Percentiles rank a stretch among this genome's conserved stretches.
Evolutionary conservation across 2,797 vertebrate species (phyloP).

Genomic region (Darevskia nairensis): DNA sequence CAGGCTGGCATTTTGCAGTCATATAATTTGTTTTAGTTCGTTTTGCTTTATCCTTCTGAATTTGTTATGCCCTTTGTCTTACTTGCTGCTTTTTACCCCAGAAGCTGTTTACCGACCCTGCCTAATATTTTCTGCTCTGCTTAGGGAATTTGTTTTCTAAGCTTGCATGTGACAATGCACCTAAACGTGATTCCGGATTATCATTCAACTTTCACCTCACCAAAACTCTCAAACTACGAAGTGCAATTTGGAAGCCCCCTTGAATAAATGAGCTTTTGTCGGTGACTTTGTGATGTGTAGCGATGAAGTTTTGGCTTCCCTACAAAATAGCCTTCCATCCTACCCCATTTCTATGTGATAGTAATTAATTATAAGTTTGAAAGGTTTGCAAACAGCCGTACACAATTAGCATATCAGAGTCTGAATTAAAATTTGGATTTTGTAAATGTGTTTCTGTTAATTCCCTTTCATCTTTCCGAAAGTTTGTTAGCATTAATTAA

Average conservation of each 20-base stretch:
- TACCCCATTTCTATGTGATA: constrained; percentile 26
- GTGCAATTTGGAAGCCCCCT: not conserved
- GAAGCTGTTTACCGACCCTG: not conserved
- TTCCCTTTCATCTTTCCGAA: constrained; percentile 60
- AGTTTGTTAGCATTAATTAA: constrained; percentile 67
- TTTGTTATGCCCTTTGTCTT: not conserved
- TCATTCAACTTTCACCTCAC: not conserved
- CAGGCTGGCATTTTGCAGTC: not conserved
- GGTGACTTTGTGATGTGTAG: not conserved
- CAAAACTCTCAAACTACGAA: not conserved
- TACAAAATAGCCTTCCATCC: constrained; percentile 29
- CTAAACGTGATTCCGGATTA: not conserved
- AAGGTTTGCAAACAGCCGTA: constrained; percentile 40
- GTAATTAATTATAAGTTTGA: constrained; percentile 53
- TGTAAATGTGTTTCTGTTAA: constrained; percentile 62
- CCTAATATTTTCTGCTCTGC: not conserved
- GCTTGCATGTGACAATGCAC: not conserved
- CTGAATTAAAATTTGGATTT: constrained; percentile 62
- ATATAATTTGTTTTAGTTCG: not conserved
- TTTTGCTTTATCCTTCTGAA: not conserved
- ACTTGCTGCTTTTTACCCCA: not conserved
- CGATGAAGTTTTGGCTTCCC: not conserved
- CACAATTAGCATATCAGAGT: constrained; percentile 56
- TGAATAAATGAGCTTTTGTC: not conserved
- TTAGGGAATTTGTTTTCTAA: not conserved